A percentile compares a stretch with the other conserved stretches of the same genome.
phyloP scores from a whole-genome alignment of 2,797 vertebrate species.

The Anguilla pacifica region DNA sequence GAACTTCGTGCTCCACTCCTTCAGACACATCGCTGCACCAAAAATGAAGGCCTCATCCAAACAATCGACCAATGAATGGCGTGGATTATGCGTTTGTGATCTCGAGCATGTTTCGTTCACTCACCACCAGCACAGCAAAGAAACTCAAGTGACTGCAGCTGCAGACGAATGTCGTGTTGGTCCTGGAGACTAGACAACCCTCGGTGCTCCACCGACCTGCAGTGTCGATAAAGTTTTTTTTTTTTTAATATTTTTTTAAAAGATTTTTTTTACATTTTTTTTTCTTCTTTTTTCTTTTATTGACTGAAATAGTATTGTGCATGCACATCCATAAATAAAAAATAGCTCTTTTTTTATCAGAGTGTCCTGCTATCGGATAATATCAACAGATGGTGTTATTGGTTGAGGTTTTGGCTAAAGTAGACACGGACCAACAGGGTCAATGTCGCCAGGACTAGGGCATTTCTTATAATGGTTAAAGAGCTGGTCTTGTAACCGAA shows the following conservation, averaged over 20 bases:
- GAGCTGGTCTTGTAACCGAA: too few relatives aligned
- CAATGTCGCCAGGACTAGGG: too few relatives aligned
- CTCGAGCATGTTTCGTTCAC: constrained; percentile 12
- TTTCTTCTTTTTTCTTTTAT: background rate
- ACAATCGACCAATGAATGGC: constrained; percentile 22
- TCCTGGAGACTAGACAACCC: constrained; percentile 51
- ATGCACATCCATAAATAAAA: background rate
- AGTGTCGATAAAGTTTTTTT: background rate
- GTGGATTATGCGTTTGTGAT: background rate
- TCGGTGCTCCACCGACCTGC: constrained; percentile 63
- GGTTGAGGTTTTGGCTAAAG: background rate
- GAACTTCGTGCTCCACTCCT: too few relatives aligned
- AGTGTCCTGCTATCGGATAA: background rate
- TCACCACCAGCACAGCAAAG: constrained; percentile 78
- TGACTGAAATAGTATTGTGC: background rate
- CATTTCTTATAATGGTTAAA: too few relatives aligned
- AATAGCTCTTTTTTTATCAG: background rate
- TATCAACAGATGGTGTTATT: background rate
- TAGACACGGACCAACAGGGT: background rate
- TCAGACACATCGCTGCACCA: background rate
- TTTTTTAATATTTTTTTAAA: too few relatives aligned
- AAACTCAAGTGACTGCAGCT: constrained; percentile 75
- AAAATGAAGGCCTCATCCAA: constrained; percentile 9
- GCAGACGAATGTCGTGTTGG: constrained; percentile 50
- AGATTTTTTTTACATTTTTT: background rate